Percentiles rank a stretch among this genome's conserved stretches.
Conservation (phyloP, 1,140 invertebrate genomes). For the Littorina saxatilis region DNA sequence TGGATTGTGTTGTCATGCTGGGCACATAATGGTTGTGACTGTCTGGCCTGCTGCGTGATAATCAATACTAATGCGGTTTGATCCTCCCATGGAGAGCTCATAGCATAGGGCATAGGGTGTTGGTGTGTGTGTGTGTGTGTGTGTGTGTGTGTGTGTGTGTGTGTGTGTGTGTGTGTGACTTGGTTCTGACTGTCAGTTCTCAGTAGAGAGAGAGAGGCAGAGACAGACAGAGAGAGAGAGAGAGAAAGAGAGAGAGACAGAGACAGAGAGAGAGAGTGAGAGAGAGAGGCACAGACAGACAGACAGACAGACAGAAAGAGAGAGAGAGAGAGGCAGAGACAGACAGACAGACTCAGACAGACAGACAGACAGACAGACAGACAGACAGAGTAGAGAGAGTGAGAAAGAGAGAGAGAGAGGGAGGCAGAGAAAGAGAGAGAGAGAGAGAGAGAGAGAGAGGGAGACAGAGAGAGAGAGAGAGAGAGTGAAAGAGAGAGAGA, state of each 20-base stretch:
- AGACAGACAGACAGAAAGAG: not conserved
- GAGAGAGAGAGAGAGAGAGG: constrained; percentile 6
- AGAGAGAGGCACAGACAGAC: constrained; percentile 7
- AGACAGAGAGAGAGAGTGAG: not conserved
- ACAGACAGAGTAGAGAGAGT: not conserved
- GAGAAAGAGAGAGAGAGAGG: not conserved
- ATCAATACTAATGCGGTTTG: no score
- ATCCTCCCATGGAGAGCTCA: no score
- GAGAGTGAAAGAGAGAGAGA: not conserved
- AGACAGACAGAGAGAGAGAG: constrained; percentile 2
- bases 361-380: constrained; percentile 2
- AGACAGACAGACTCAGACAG: no score
- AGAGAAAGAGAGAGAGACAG: not conserved
- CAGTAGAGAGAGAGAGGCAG: not conserved
- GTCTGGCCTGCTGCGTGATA: no score
- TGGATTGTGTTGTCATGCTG: no score
- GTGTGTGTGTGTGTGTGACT: constrained; percentile 2
- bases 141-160: constrained; percentile 25
- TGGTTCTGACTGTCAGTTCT: not conserved
- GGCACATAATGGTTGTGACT: no score
- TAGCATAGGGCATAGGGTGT: not conserved
- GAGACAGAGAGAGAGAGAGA: not conserved
- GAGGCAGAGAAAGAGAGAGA: not conserved
- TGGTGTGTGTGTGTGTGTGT: constrained; percentile 5
- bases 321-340: no score